Base-by-base conservation (phyloP, 23 tunicate species). In the Aplidium turbinatum region DNA sequence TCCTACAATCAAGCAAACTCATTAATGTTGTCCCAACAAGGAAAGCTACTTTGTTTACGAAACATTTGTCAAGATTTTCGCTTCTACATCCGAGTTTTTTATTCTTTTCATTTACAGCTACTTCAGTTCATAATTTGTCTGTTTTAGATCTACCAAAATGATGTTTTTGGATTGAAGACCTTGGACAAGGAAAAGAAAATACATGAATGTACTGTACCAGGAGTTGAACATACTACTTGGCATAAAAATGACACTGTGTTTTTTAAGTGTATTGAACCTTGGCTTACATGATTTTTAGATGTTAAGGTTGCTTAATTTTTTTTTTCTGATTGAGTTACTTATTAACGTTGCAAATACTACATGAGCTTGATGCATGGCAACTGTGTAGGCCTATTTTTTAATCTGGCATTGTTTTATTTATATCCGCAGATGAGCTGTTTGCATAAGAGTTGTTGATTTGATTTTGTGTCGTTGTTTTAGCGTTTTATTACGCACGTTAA, bases 111-210 rank as follows among this genome's bases (percentile, higher is more conserved):
- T 9, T 31, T 9, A 28, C 62, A 39, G 31, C 23, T 25, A 6
- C 4, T 55, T 4, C 56, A n/a, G n/a, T n/a, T n/a, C n/a, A n/a
- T n/a, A n/a, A n/a, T 54, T 54, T 54, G 22, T 5, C 21, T n/a
- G n/a, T 63, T 75, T 2, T 53, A 88, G 91, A 79, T 84, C 18
- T 91, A 84, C 72, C 55, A 73, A 13, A 61, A 84, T 1, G 91
- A 91, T 35, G 68, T 63, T 0, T 77, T 91, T 67, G 97, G 97
- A 25, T 58, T 91, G 42, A 70, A 77, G 33, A 78, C 86, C 22
- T 35, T 91, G 21, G 86, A 91, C 39, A 39, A 75, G 36, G 65
- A 53, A 27, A 54, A 55, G 3, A 48, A 62, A 22, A 27, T 84
- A 5, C 58, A 81, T 16, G 68, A 58, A 57, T 79, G 76, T 56